phyloP scores from a whole-genome alignment of 2,113 vertebrate species.

The Thunnus thynnus region DNA sequence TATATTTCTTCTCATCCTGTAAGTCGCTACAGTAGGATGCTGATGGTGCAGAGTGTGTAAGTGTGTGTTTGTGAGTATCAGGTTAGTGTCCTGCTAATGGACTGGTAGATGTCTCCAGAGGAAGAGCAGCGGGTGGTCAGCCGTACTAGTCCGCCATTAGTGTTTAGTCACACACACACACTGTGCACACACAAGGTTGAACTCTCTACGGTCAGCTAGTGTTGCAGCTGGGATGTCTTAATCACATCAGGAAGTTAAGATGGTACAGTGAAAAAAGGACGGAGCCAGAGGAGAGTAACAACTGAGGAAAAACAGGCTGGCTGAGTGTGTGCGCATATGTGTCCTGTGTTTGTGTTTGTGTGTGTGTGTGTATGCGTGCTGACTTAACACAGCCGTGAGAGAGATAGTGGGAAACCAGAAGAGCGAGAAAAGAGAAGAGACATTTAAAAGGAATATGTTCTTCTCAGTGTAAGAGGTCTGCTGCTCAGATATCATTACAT shows the following conservation, averaged over 20 bases:
- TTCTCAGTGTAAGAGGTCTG: not conserved
- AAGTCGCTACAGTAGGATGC: not conserved
- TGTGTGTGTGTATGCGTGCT: not conserved
- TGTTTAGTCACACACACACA: not conserved
- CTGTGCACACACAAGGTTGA: not conserved
- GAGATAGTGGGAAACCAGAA: conserved; percentile 1
- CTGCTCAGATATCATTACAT: conserved; percentile 49
- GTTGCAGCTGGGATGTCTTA: conserved; percentile 24
- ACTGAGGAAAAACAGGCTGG: not conserved
- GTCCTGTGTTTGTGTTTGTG: not conserved
- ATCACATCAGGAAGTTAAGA: conserved; percentile 3
- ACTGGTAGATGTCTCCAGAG: conserved; percentile 39
- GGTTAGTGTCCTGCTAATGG: conserved; percentile 56
- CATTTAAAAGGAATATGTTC: conserved; percentile 24
- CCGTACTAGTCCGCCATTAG: conserved; percentile 37
- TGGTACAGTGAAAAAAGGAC: not conserved
- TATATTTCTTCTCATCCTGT: no score
- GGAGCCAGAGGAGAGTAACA: no score
- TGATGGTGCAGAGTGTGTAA: not conserved
- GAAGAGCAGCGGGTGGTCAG: conserved; percentile 27
- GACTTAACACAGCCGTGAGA: not conserved
- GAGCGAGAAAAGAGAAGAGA: not conserved
- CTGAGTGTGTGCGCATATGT: not conserved
- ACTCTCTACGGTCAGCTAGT: conserved; percentile 3
- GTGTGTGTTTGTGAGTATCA: not conserved